Percentiles rank a stretch among this genome's conserved stretches.
These are phyloP conservation scores for Trichoplax adhaerens DNA, from an alignment of 37 sponge, comb jelly and placozoan species.

Conservation along the genomic window DNA sequence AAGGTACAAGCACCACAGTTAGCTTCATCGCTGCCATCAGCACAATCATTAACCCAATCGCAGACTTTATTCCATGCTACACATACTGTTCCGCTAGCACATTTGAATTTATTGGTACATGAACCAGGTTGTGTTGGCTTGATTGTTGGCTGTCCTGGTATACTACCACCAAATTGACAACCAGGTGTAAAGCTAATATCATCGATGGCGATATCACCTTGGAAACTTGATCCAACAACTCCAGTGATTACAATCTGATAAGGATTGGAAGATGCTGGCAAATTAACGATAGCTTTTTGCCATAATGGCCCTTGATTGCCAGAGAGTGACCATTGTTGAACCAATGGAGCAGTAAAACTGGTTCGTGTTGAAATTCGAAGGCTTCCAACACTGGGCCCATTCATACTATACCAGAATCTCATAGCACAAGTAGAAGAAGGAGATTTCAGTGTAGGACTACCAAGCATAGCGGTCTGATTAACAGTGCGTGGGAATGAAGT, in stretches of 20 bases:
- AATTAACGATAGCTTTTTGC: too few relatives aligned
- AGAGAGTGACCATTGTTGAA: too few relatives aligned
- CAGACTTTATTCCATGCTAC: background rate
- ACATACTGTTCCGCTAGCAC: too few relatives aligned
- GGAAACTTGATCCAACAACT: too few relatives aligned
- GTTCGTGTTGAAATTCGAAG: background rate
- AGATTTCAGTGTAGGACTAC: conserved; percentile 4
- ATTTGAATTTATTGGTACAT: too few relatives aligned
- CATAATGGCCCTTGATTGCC: too few relatives aligned
- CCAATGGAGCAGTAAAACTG: too few relatives aligned
- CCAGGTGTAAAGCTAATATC: conserved; percentile 13
- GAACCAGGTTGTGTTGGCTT: too few relatives aligned
- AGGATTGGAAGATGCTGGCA: too few relatives aligned
- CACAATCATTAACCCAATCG: conserved; percentile 10
- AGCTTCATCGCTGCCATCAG: conserved; percentile 9
- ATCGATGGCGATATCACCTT: conserved; percentile 24
- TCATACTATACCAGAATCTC: conserved; percentile 21
- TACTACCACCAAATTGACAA: background rate
- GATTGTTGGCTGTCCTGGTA: background rate
- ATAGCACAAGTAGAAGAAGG: conserved; percentile 4
- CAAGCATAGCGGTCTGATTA: conserved; percentile 5
- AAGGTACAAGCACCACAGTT: conserved; percentile 18
- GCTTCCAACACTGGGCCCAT: conserved; percentile 11
- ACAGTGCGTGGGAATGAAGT: conserved; percentile 13
- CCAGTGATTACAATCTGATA: too few relatives aligned